These are phyloP conservation scores for Volucella inanis DNA, from an alignment of 2,888 invertebrate genomes.

Conservation along the genomic window DNA sequence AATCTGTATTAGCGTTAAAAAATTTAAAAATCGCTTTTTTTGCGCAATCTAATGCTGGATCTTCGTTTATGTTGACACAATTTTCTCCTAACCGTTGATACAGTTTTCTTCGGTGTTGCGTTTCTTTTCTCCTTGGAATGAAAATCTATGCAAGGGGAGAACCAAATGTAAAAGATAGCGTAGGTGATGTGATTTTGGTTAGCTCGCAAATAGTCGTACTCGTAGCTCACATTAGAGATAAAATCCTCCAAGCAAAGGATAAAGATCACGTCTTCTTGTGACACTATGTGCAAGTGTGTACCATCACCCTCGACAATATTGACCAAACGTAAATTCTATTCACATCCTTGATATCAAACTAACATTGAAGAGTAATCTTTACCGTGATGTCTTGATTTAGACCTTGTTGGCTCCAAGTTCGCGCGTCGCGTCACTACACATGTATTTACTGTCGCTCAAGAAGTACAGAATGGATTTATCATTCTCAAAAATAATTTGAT, in stretches of 20 bases:
- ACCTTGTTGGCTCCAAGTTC: constrained; percentile 7
- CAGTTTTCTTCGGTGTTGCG: too few species aligned
- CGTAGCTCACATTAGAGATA: constrained; percentile 29
- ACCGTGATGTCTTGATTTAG: constrained; percentile 60
- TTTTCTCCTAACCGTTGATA: background rate
- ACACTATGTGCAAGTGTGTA: background rate
- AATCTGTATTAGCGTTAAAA: constrained; percentile 12
- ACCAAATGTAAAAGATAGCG: constrained; percentile 31
- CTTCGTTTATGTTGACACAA: constrained; percentile 27
- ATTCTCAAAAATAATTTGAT: constrained; percentile 62
- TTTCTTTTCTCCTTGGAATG: background rate
- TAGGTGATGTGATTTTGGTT: constrained; percentile 47
- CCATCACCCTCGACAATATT: constrained; percentile 10
- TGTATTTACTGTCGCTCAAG: constrained; percentile 51
- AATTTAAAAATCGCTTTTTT: constrained; percentile 12
- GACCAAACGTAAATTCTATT: constrained; percentile 37
- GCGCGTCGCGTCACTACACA: constrained; percentile 29
- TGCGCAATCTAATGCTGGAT: constrained; percentile 43
- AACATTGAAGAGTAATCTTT: constrained; percentile 37
- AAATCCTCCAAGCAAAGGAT: constrained; percentile 10
- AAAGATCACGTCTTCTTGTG: background rate
- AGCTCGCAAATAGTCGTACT: constrained; percentile 29
- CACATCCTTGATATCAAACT: constrained; percentile 18
- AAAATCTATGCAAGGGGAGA: constrained; percentile 5
- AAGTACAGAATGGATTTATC: constrained; percentile 56